Percentiles rank a stretch among this genome's conserved stretches.
Conservation (phyloP, 2,113 vertebrate species). For the Calonectris borealis region DNA sequence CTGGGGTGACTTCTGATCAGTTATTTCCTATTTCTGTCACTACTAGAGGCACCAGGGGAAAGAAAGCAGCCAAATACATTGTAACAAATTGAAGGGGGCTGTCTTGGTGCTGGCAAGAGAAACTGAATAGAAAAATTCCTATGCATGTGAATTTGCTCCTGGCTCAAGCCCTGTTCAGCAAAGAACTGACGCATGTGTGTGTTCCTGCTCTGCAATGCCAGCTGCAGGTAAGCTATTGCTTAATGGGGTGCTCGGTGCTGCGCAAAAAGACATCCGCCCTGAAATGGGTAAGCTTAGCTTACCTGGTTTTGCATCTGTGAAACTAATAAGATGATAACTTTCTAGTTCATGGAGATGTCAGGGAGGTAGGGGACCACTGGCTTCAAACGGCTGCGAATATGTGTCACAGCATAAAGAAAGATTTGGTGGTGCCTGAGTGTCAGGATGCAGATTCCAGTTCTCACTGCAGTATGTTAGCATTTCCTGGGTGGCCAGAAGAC, state of each 20-base stretch:
- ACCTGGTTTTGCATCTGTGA: not conserved
- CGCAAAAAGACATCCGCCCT: not conserved
- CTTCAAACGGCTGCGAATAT: not conserved
- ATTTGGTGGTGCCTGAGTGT: not conserved
- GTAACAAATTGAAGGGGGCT: not conserved
- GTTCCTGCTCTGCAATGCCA: not conserved
- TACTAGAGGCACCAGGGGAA: not conserved
- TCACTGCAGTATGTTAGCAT: not conserved
- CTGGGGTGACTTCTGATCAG: not conserved
- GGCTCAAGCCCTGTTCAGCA: not conserved
- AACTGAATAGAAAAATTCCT: not conserved
- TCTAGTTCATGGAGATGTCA: not conserved
- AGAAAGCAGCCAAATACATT: not conserved
- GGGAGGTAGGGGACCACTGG: too few species aligned
- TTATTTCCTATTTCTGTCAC: constrained; percentile 6
- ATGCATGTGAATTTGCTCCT: not conserved
- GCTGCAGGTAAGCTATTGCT: not conserved
- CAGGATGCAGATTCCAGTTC: not conserved
- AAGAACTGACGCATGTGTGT: not conserved
- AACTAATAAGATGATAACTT: not conserved
- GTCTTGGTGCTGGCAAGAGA: not conserved
- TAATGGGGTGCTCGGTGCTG: not conserved
- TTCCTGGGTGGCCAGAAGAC: not conserved
- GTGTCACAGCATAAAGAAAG: not conserved
- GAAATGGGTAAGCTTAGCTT: not conserved